Conservation (phyloP, 2,888 invertebrate genomes). For the Lepidochrysops patricia region DNA sequence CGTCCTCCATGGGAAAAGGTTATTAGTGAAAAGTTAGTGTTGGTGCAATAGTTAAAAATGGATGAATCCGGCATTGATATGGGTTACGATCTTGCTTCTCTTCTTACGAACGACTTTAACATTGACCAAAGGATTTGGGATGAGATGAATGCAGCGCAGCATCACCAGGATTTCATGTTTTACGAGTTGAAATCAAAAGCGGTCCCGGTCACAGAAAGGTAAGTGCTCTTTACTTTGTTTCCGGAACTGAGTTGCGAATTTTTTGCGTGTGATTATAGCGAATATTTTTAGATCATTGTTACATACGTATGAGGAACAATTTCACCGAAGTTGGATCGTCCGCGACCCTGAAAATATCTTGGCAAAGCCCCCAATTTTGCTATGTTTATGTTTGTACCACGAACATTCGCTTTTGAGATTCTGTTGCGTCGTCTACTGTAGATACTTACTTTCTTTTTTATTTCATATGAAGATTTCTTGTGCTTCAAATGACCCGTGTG, state of each 20-base stretch:
- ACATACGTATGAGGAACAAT: conserved; percentile 55
- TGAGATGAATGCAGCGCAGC: conserved; percentile 72
- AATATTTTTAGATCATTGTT: conserved; percentile 63
- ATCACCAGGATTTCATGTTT: conserved; percentile 76
- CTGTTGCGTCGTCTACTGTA: not conserved
- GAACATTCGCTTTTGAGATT: conserved; percentile 29
- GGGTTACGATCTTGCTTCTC: conserved; percentile 77
- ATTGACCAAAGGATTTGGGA: conserved; percentile 69
- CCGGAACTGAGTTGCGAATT: conserved; percentile 9
- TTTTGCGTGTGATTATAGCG: conserved; percentile 29
- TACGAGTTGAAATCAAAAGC: conserved; percentile 78
- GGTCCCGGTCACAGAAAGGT: conserved; percentile 75
- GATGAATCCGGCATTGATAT: conserved; percentile 79
- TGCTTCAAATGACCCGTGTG: not conserved
- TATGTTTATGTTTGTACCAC: conserved; percentile 43
- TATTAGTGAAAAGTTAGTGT: conserved; percentile 51
- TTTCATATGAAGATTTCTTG: too few relatives aligned
- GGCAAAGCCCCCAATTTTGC: conserved; percentile 60
- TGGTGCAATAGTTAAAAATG: conserved; percentile 62
- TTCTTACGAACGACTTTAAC: conserved; percentile 70
- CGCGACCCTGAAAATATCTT: conserved; percentile 66
- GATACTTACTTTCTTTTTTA: not conserved
- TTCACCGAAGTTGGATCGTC: conserved; percentile 52
- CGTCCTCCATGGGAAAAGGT: conserved; percentile 33
- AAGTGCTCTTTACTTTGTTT: conserved; percentile 32